Evolutionary conservation across 2,797 vertebrate genomes (phyloP).

Genomic region (Anisognathus igniventris): DNA sequence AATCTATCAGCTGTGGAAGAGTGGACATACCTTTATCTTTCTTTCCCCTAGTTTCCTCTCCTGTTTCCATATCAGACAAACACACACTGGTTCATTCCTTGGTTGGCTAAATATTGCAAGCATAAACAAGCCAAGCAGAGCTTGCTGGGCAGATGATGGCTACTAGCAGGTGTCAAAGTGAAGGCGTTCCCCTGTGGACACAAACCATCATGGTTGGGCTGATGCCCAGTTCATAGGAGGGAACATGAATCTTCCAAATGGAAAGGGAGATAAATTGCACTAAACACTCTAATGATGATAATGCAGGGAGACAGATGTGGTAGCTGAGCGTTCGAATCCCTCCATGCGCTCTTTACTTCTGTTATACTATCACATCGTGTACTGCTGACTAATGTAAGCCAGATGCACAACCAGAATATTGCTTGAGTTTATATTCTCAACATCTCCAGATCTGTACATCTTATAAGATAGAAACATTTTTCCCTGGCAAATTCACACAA

Average conservation of each 20-base stretch:
- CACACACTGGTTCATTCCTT: background rate
- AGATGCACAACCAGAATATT: background rate
- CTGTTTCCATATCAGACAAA: background rate
- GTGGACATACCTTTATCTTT: background rate
- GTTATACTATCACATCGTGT: background rate
- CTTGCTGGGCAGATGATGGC: conserved; percentile 39
- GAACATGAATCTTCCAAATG: conserved; percentile 13
- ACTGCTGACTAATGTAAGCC: background rate
- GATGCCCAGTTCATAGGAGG: conserved; percentile 19
- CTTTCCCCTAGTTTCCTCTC: background rate
- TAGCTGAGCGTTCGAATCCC: background rate
- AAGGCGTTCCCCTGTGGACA: background rate
- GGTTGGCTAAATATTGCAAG: background rate
- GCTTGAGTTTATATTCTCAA: background rate
- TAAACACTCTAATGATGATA: conserved; percentile 56
- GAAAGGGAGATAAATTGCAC: conserved; percentile 47
- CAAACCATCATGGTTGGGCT: background rate
- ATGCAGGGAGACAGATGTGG: conserved; percentile 54
- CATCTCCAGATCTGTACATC: background rate
- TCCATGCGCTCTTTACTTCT: background rate
- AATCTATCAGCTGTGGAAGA: background rate
- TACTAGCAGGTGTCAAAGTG: conserved; percentile 24
- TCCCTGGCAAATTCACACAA: background rate
- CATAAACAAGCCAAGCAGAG: background rate
- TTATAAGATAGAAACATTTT: background rate